Evolutionary conservation across 2,797 vertebrate genomes (phyloP).

Genomic region (Acomys russatus): DNA sequence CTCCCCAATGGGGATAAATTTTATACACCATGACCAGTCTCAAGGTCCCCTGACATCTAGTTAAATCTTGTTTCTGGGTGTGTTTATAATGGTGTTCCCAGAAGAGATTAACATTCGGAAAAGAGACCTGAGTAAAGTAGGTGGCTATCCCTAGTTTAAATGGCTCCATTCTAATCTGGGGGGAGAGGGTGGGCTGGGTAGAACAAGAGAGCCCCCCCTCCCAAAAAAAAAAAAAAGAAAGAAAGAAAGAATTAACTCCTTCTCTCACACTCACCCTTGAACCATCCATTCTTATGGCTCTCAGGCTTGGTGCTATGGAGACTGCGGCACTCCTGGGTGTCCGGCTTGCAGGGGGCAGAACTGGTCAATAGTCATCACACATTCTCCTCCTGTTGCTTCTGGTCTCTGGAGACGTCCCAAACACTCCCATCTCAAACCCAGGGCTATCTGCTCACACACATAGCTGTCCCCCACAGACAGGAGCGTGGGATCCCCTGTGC

Average conservation of each 20-base stretch:
- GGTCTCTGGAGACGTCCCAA: not conserved
- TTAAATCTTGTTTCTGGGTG: not conserved
- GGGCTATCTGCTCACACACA: not conserved
- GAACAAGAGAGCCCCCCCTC: not conserved
- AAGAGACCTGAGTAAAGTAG: not conserved
- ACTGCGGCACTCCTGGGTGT: not conserved
- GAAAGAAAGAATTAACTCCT: not conserved
- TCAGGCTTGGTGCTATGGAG: not conserved
- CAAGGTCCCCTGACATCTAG: not conserved
- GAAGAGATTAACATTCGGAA: not conserved
- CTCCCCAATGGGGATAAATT: not conserved
- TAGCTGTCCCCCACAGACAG: constrained; percentile 70
- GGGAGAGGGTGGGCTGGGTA: too few relatives aligned
- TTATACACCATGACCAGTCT: not conserved
- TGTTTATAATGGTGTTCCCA: not conserved
- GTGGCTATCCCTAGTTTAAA: not conserved
- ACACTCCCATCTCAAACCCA: not conserved
- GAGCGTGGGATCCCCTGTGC: not conserved
- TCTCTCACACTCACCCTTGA: not conserved
- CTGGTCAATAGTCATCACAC: not conserved
- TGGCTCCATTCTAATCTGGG: not conserved
- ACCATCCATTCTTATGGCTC: not conserved
- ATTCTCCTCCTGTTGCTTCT: not conserved
- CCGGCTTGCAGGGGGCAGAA: not conserved
- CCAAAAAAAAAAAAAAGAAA: not conserved